Base-by-base conservation (phyloP, 1,140 invertebrate genomes). In the Oryzaephilus surinamensis region DNA sequence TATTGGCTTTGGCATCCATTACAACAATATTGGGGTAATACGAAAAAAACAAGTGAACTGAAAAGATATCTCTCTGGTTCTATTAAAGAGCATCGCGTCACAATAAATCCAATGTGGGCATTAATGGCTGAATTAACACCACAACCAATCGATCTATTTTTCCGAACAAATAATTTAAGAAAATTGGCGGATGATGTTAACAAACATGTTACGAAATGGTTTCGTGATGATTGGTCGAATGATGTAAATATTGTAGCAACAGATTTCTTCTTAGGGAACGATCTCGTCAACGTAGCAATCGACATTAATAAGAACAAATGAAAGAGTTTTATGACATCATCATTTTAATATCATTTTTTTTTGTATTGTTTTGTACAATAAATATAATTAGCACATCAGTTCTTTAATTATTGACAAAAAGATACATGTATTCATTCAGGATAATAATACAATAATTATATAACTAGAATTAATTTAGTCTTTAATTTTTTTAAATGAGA, bases 91-190 rank as follows among this genome's bases (percentile, higher is more conserved):
- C 61, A 59, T 13, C 60, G 55, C 28, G 64, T 60, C 3, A 63
- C 54, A 23, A 63, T 64, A 30, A 73, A 71, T 30, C 73, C 73
- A 1, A 54, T 81, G 15, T 82, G 79, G 74, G 80, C 83, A 0
- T 73, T 79, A 1, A 87, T 87, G 84, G 81, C 81, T 0, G 81
- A 88, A 61, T 67, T 84, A 16, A 88, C 85, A 0, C 82, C 83
- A 1, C 70, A 68, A 11, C 66, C 77, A 0, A 59, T 79, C 20
- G 81, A 84, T 38, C 66, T 85, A 23, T 60, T 85, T 6, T 69
- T 84, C 29, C 27, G 53, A 6, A 62, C 68, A 10, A 73, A 74
- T 5, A 81, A 79, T 6, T 56, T 88, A 11, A 61, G 83, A 12
- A 69, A 73, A 13, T 69, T 84, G 55, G 82, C 84, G 0, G 72